Evolutionary conservation across 2,888 invertebrate species (phyloP), one percentile per base, ranked within the genome.

Genomic region (Empis livida): DNA sequence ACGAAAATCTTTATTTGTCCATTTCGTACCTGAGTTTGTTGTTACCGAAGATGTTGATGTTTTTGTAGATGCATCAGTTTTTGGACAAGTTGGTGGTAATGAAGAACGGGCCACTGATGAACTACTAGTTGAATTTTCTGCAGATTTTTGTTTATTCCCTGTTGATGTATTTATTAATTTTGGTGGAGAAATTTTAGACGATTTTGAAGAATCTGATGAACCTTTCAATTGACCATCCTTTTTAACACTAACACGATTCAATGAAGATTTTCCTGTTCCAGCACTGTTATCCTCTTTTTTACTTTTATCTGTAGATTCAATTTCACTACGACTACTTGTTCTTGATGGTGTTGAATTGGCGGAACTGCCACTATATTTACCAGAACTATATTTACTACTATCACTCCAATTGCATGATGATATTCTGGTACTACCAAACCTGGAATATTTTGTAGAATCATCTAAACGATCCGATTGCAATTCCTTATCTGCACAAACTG

Each of bases 401-500:
- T 56, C 68, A 30, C 64, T 64, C 0, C 64, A 56, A 35, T 61
- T 64, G 40, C 63, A 67, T 55, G 75, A 73, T 2, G 79, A 59
- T 16, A 61, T 44, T 2, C 57, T 69, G 1, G 57, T 57, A 56
- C 80, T 74, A 15, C 68, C 70, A 65, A 78, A 84, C 56, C 82
- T 70, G 43, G 81, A 78, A 42, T 75, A 73, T 54, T 82, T 73
- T 2, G 83, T 78, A 0, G 78, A 71, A 55, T 84, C 84, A 53
- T 84, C 84, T 57, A 79, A 59, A 45, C 81, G 72, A 59, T 86
- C 85, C 1, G 82, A 81, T 57, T 87, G 87, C 44, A 82, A 76
- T 66, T 79, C 82, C 61, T 81, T 80, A 56, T 86, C 81, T n/a
- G 73, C 60, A 68, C 73, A 80, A 58, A 73, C 72, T 1, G 74